Conservation (phyloP, 2,888 invertebrate species). For the Hoplodrina ambigua region DNA sequence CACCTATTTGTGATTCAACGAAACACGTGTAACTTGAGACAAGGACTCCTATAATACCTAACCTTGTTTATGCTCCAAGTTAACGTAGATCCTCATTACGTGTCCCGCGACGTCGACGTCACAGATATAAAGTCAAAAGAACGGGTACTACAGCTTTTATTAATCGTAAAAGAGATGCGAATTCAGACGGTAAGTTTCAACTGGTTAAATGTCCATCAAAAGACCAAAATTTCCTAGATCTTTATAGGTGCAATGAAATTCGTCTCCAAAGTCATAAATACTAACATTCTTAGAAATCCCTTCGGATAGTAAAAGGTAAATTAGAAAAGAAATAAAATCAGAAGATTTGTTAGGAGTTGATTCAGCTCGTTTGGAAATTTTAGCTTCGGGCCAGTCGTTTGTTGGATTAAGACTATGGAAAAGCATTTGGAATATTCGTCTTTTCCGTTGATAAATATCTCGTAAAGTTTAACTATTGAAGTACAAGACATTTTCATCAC, state of each 20-base stretch:
- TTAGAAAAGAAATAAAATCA: constrained; percentile 58
- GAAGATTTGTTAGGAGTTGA: constrained; percentile 36
- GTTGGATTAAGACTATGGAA: constrained; percentile 36
- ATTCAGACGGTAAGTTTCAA: constrained; percentile 23
- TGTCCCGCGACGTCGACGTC: constrained; percentile 35
- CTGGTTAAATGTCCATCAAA: constrained; percentile 24
- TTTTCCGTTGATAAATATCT: constrained; percentile 38
- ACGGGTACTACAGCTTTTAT: constrained; percentile 38
- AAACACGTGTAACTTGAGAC: constrained; percentile 48
- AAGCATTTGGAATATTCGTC: constrained; percentile 25
- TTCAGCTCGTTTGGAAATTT: constrained; percentile 44
- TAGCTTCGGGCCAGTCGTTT: constrained; percentile 32
- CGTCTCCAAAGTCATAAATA: constrained; percentile 54
- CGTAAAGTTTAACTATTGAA: constrained; percentile 41
- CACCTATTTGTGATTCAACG: constrained; percentile 41
- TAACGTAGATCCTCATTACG: constrained; percentile 60
- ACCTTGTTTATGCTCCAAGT: constrained; percentile 58
- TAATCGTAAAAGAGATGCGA: constrained; percentile 45
- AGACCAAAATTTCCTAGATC: constrained; percentile 40
- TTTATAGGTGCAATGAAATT: constrained; percentile 51
- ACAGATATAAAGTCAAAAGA: constrained; percentile 48
- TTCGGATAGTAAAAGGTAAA: constrained; percentile 42
- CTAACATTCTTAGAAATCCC: constrained; percentile 29
- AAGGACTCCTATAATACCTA: constrained; percentile 46
- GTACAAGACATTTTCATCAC: constrained; percentile 34